Evolutionary conservation across 2,888 invertebrate species (phyloP).

Genomic region (Trissolcus japonicus): DNA sequence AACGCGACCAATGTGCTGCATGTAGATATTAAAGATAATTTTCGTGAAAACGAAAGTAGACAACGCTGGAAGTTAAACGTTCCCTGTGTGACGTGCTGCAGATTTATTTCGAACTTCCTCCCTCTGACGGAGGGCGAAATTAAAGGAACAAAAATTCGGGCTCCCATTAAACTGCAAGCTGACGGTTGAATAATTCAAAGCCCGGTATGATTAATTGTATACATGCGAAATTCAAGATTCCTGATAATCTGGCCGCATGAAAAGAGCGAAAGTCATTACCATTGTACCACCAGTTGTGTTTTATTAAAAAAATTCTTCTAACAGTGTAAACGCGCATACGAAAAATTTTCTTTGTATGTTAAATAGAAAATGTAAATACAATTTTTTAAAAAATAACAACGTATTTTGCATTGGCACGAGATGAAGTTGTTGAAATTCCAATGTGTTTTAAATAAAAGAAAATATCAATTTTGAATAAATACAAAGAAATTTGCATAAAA

Average conservation of each 20-base stretch:
- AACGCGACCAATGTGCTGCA: conserved; percentile 33
- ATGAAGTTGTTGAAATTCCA: no score
- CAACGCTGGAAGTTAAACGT: conserved; percentile 40
- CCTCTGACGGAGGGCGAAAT: conserved; percentile 7
- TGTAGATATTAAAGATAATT: conserved; percentile 48
- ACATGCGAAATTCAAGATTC: conserved; percentile 10
- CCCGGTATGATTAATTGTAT: conserved; percentile 18
- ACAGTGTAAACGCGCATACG: no score
- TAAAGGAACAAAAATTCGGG: no score
- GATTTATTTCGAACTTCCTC: conserved; percentile 35
- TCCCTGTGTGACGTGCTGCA: background rate
- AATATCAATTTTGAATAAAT: no score
- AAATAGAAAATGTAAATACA: no score
- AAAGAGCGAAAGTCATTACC: conserved; percentile 2
- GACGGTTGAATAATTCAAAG: conserved; percentile 26
- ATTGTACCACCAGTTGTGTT: conserved; percentile 3
- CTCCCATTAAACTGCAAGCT: conserved; percentile 5
- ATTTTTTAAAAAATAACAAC: no score
- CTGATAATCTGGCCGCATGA: conserved; percentile 2
- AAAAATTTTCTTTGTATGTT: no score
- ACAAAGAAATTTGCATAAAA: no score
- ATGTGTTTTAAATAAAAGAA: no score
- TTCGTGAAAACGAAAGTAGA: conserved; percentile 48
- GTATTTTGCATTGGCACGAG: no score
- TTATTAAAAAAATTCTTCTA: no score